phyloP scores from a whole-genome alignment of 2,797 vertebrate genomes.

The Gymnopithys bicolor region DNA sequence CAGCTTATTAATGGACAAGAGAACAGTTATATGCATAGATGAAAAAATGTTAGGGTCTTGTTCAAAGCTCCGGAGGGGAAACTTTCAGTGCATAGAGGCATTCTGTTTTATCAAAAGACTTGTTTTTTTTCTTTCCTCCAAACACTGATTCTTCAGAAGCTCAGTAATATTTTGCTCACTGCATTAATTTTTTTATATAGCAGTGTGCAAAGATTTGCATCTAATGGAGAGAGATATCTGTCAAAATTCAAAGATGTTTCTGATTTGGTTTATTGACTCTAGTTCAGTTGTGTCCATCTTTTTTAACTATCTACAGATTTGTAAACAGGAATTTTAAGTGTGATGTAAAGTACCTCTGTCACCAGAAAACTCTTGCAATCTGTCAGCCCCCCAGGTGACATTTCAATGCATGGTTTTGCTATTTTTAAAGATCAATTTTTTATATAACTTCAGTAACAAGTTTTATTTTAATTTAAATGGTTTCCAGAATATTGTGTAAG shows the following conservation, averaged over 20 bases:
- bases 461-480: background rate
- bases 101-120: background rate
- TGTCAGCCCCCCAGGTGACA: background rate
- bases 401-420: background rate
- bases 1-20: slow-evolving; percentile 34
- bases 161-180: background rate
- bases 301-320: background rate
- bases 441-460: background rate
- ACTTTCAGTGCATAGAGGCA: background rate
- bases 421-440: background rate
- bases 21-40: background rate
- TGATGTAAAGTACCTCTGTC: background rate
- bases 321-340: background rate
- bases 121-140: background rate
- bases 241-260: background rate
- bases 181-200: background rate
- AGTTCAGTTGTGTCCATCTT: background rate
- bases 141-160: background rate
- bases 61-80: background rate
- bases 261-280: background rate
- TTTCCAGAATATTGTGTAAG: background rate
- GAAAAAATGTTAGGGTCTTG: background rate
- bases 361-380: background rate
- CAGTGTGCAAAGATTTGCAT: background rate
- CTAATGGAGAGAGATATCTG: background rate